Evolutionary conservation across 2,888 invertebrate species (phyloP), one percentile per base, ranked within the genome.

Genomic region (Bruchidius siliquastri): DNA sequence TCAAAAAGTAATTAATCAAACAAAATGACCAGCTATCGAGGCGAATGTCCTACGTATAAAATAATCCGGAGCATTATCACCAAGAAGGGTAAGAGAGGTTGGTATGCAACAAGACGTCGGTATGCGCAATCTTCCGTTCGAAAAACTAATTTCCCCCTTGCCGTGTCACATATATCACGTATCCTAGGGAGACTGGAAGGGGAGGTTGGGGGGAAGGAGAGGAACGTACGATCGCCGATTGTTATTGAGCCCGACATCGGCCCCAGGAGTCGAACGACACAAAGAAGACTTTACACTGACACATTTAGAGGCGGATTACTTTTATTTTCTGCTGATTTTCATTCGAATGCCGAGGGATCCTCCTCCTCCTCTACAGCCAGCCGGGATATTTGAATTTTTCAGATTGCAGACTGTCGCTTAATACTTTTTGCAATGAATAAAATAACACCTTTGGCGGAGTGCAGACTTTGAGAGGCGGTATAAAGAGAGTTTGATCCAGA

Each of bases 251-350:
- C 26, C 26, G 26, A 26, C 26, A 26, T 26, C 26, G 26, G 26
- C 49, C 49, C 49, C 49, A 71, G 82, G 76, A 81, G 80, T 80
- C 81, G 81, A 83, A 83, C 84, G 85, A 85, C 84, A 86, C 86
- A 86, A 86, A 86, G 86, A 85, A 86, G 86, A 86, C 86, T 87
- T 87, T 86, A 86, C 85, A 83, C 82, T 86, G 87, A 86, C 87
- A 87, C 86, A 86, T 86, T 86, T 86, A 85, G 83, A 85, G 84
- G 84, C 84, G 84, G 87, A 87, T 87, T 86, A 87, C 86, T 87
- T 86, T 87, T 87, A 86, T 86, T 87, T 85, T 84, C 84, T 73
- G 77, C 74, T 49, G 49, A 49, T 49, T 49, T 49, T 49, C 49
- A 49, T 49, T 49, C 18, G 49, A 49, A 49, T 49, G 49, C 49